Percentiles rank a stretch among this genome's conserved stretches.
Evolutionary conservation across 2,888 invertebrate species (phyloP).

Genomic region (Drosophila rubida): DNA sequence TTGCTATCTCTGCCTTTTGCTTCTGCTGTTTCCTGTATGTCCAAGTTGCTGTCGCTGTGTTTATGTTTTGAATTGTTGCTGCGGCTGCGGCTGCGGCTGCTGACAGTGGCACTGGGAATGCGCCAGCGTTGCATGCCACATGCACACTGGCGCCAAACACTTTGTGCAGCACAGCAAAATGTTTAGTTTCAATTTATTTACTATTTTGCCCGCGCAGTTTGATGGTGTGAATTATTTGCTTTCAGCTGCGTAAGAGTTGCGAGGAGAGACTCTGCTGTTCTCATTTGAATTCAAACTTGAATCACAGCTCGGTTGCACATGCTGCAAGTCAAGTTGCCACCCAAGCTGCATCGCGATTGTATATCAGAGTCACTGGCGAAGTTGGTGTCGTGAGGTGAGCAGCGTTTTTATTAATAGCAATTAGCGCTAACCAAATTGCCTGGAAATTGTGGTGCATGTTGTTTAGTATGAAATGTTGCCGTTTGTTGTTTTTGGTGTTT

Average conservation of each 20-base stretch:
- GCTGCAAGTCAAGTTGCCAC: neutral
- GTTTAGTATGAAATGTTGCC: constrained; percentile 21
- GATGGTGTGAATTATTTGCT: neutral
- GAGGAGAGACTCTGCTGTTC: neutral
- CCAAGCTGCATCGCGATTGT: constrained; percentile 12
- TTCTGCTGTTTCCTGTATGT: constrained; percentile 73
- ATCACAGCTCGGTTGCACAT: neutral
- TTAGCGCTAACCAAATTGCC: constrained; percentile 55
- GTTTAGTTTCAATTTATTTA: constrained; percentile 14
- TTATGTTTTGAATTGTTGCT: constrained; percentile 44
- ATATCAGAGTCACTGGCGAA: neutral
- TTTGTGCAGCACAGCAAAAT: constrained; percentile 64
- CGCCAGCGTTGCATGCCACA: constrained; percentile 63
- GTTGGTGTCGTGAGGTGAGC: constrained; percentile 24
- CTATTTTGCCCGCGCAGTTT: neutral
- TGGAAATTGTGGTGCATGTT: constrained; percentile 45
- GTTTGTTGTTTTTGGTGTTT: constrained; percentile 4
- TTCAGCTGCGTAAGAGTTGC: neutral
- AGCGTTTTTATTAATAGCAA: constrained; percentile 69
- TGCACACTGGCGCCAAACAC: constrained; percentile 64
- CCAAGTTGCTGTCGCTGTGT: constrained; percentile 52
- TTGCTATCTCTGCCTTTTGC: constrained; percentile 44
- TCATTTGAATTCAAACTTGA: neutral
- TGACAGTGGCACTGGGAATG: constrained; percentile 51
- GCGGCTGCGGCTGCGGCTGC: constrained; percentile 34